phyloP scores from a whole-genome alignment of 2,888 invertebrate genomes.

The Byasa hedistus region DNA sequence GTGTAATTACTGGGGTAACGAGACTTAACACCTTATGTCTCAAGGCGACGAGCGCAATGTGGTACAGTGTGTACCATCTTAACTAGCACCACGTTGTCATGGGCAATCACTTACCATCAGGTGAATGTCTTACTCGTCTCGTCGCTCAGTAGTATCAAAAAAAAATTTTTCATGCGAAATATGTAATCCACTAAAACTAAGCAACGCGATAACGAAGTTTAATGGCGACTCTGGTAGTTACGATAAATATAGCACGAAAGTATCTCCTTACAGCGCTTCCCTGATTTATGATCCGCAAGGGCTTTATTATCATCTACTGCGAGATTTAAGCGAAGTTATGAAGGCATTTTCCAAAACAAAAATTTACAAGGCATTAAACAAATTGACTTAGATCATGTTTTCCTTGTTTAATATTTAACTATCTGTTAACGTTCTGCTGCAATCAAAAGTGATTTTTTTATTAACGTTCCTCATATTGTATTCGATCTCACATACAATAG shows the following conservation, averaged over 20 bases:
- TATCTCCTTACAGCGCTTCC: constrained; percentile 16
- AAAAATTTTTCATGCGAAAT: neutral
- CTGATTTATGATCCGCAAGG: constrained; percentile 23
- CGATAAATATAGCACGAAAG: constrained; percentile 25
- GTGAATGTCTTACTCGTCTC: too few species aligned
- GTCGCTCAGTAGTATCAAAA: too few species aligned
- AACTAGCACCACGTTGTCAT: too few species aligned
- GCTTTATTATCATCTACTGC: constrained; percentile 15
- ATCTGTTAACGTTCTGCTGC: too few species aligned
- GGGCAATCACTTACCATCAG: too few species aligned
- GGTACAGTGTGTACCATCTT: too few species aligned
- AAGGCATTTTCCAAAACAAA: constrained; percentile 1
- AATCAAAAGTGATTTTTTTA: neutral
- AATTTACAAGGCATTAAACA: neutral
- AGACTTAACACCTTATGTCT: too few species aligned
- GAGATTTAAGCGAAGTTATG: constrained; percentile 16
- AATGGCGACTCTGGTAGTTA: constrained; percentile 1
- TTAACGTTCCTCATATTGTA: neutral
- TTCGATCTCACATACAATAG: constrained; percentile 4
- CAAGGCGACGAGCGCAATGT: too few species aligned
- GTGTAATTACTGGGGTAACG: too few species aligned
- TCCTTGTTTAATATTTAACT: neutral
- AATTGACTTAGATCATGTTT: neutral
- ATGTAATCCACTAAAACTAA: neutral
- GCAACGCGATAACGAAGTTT: constrained; percentile 12